These are phyloP conservation scores for Battus philenor DNA, from an alignment of 1,140 invertebrate species.

Conservation along the genomic window DNA sequence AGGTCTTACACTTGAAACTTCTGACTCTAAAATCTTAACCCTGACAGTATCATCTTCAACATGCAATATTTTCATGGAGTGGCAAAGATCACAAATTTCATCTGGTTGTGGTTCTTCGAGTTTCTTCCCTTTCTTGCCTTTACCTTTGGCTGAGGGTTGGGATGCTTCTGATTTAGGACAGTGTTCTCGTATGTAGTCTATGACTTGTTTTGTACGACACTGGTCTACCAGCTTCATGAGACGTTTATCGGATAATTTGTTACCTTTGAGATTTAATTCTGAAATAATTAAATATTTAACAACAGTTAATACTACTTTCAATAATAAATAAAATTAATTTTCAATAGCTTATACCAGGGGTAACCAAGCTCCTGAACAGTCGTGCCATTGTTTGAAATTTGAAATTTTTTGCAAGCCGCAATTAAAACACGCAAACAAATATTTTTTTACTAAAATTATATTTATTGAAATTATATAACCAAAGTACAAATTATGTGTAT, in stretches of 20 bases:
- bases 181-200: conserved; percentile 82
- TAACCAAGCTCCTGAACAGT: no score
- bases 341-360: no score
- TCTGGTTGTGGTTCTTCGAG: conserved; percentile 46
- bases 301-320: background rate
- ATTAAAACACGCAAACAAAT: no score
- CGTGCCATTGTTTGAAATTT: no score
- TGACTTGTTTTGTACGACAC: conserved; percentile 80
- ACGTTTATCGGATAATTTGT: conserved; percentile 83
- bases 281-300: conserved; percentile 23
- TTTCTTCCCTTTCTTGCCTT: conserved; percentile 72
- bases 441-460: no score
- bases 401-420: no score
- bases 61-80: conserved; percentile 75
- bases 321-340: no score
- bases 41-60: conserved; percentile 74
- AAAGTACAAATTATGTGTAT: no score
- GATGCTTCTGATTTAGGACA: conserved; percentile 69
- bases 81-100: conserved; percentile 47
- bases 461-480: no score
- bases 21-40: conserved; percentile 75
- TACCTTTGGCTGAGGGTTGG: conserved; percentile 56
- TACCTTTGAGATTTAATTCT: conserved; percentile 82
- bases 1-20: conserved; percentile 79
- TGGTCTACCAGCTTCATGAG: conserved; percentile 84